These are phyloP conservation scores for Girardinichthys multiradiatus DNA, from an alignment of 2,113 vertebrate species.

Conservation along the genomic window DNA sequence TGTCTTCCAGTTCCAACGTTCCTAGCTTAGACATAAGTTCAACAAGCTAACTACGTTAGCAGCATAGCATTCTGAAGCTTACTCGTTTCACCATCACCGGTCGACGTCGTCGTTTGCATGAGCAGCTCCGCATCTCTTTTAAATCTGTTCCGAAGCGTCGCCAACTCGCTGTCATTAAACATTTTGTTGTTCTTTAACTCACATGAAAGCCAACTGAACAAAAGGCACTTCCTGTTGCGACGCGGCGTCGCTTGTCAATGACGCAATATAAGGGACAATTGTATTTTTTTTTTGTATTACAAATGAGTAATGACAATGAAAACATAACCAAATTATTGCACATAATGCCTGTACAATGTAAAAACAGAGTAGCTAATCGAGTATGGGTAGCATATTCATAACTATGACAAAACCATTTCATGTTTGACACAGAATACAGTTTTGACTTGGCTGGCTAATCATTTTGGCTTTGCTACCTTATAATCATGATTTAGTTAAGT, in stretches of 20 bases:
- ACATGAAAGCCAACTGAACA: background rate
- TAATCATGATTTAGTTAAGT: too few relatives aligned
- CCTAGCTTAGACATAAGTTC: background rate
- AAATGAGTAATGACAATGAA: background rate
- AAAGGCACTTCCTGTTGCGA: slow-evolving; percentile 46
- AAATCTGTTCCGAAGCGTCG: slow-evolving; percentile 78
- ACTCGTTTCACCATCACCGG: slow-evolving; percentile 73
- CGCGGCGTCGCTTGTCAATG: slow-evolving; percentile 39
- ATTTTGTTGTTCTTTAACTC: slow-evolving; percentile 29
- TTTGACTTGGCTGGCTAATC: too few relatives aligned
- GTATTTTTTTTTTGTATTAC: slow-evolving; percentile 48
- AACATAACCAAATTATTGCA: background rate
- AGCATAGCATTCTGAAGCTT: slow-evolving; percentile 42
- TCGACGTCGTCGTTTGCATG: slow-evolving; percentile 53
- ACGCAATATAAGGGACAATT: slow-evolving; percentile 45
- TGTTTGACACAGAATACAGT: too few relatives aligned
- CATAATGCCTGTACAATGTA: background rate
- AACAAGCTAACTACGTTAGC: slow-evolving; percentile 2
- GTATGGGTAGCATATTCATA: too few relatives aligned
- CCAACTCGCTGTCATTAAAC: slow-evolving; percentile 68
- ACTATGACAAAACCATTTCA: too few relatives aligned
- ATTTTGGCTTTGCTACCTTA: too few relatives aligned
- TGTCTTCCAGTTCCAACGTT: too few relatives aligned
- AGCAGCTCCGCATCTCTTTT: slow-evolving; percentile 77
- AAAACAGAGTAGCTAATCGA: too few relatives aligned